Evolutionary conservation across 2,888 invertebrate species (phyloP).

Genomic region (Zootermopsis nevadensis): DNA sequence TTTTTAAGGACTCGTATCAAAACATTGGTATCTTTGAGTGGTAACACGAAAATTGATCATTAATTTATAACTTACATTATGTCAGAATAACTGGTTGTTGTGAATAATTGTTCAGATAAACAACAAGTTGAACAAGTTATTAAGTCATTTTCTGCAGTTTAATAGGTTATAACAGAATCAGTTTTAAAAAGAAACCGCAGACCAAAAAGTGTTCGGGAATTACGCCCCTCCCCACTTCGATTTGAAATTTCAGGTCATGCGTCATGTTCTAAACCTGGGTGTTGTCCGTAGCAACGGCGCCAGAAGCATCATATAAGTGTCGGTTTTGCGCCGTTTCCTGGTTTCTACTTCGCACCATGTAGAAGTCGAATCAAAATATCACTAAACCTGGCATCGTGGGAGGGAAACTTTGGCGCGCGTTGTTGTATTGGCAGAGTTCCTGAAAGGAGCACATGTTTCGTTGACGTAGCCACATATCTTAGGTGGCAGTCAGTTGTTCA

Average conservation of each 20-base stretch:
- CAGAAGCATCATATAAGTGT: constrained; percentile 26
- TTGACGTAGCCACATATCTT: neutral
- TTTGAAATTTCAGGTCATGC: constrained; percentile 33
- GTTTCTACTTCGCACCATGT: neutral
- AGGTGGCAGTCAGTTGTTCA: neutral
- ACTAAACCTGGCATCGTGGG: neutral
- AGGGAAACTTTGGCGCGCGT: neutral
- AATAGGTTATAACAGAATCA: no score
- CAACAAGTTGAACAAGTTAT: no score
- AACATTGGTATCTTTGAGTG: no score
- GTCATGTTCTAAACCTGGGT: constrained; percentile 2
- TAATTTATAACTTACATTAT: no score
- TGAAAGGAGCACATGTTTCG: neutral
- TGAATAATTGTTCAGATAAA: no score
- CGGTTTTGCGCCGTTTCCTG: constrained; percentile 18
- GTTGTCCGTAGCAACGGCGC: constrained; percentile 30
- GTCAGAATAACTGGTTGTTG: no score
- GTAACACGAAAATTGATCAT: no score
- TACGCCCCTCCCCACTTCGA: neutral
- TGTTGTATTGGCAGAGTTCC: neutral
- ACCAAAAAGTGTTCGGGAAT: neutral
- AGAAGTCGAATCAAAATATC: neutral
- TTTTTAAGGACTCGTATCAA: no score
- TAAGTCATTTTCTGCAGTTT: no score
- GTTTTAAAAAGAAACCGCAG: no score